phyloP scores from a whole-genome alignment of 1,140 invertebrate species.

The Apis dorsata region DNA sequence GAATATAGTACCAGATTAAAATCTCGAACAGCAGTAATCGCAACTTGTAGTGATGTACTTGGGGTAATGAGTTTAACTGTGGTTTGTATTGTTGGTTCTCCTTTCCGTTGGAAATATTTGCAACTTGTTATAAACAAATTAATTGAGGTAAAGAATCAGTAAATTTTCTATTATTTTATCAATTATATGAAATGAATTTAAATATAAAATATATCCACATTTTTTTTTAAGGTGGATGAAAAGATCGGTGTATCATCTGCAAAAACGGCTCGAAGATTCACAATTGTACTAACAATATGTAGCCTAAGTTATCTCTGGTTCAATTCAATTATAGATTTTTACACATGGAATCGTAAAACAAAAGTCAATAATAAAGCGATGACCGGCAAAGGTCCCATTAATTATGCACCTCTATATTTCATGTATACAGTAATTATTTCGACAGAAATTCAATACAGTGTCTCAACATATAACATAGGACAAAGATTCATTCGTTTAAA shows the following conservation, averaged over 20 bases:
- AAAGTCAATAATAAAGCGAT: slow-evolving; percentile 60
- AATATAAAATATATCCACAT: not conserved
- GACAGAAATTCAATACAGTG: slow-evolving; percentile 74
- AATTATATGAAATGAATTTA: not conserved
- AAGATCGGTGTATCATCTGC: slow-evolving; percentile 59
- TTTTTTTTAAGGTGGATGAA: slow-evolving; percentile 69
- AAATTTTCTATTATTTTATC: not conserved
- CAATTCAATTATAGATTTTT: slow-evolving; percentile 69
- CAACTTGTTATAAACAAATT: slow-evolving; percentile 69
- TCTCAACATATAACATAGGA: slow-evolving; percentile 72
- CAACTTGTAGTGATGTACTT: slow-evolving; percentile 73
- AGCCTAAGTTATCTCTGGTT: slow-evolving; percentile 61
- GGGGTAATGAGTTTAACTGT: slow-evolving; percentile 68
- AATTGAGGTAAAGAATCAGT: slow-evolving; percentile 63
- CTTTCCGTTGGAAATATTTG: slow-evolving; percentile 71
- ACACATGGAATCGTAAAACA: slow-evolving; percentile 64
- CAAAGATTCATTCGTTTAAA: slow-evolving; percentile 74
- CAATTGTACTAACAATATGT: slow-evolving; percentile 56
- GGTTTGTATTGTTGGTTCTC: slow-evolving; percentile 65
- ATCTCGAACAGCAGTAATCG: slow-evolving; percentile 72
- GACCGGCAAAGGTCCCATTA: slow-evolving; percentile 73
- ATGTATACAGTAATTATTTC: slow-evolving; percentile 75
- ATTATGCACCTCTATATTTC: slow-evolving; percentile 74
- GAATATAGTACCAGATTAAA: slow-evolving; percentile 75
- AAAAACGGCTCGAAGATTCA: slow-evolving; percentile 64